These are phyloP conservation scores for Cataglyphis cursor DNA, from an alignment of 2,888 invertebrate genomes.

Conservation along the genomic window DNA sequence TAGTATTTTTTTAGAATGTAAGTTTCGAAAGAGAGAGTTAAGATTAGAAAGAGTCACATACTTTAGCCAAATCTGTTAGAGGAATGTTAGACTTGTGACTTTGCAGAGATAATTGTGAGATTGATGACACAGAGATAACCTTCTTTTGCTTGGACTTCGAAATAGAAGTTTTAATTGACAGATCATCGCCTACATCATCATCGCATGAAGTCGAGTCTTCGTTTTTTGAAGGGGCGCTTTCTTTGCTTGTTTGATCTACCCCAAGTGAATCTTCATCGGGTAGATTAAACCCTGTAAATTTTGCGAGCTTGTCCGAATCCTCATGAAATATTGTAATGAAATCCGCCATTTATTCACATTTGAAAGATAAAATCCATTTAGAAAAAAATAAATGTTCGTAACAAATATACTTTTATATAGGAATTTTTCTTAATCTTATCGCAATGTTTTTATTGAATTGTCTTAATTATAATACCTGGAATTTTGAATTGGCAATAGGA, in stretches of 20 bases:
- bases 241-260: not conserved
- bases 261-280: not conserved
- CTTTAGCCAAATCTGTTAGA: not conserved
- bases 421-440: not conserved
- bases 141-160: not conserved
- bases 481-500: slow-evolving; percentile 5
- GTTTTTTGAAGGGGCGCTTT: not conserved
- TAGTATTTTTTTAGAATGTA: not conserved
- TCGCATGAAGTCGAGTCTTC: not conserved
- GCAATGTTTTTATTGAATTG: not conserved
- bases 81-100: not conserved
- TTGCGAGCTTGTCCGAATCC: not conserved
- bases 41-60: not conserved
- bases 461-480: not conserved
- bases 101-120: not conserved
- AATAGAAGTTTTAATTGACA: not conserved
- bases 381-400: not conserved
- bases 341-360: not conserved
- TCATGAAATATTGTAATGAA: not conserved
- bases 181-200: not conserved
- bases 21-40: not conserved
- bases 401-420: not conserved
- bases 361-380: not conserved
- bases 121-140: not conserved
- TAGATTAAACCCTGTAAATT: not conserved